phyloP scores from a whole-genome alignment of 2,797 vertebrate genomes.

The Lacerta bilineata region DNA sequence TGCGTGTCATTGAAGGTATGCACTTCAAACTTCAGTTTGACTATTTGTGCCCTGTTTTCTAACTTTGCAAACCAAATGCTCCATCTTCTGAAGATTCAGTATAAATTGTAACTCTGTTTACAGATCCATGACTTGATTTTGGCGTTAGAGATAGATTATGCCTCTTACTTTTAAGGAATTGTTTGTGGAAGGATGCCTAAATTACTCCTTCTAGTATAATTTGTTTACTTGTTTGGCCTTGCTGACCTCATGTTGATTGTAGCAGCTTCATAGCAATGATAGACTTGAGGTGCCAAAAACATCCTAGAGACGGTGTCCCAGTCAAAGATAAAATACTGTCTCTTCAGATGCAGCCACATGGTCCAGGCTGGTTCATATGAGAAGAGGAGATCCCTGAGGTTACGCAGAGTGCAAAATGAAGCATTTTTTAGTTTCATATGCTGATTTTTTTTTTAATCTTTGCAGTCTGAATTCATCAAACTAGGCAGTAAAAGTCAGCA shows the following conservation, averaged over 20 bases:
- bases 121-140: slow-evolving; percentile 19
- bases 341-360: too few species aligned
- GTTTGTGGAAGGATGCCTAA: slow-evolving; percentile 60
- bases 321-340: too few species aligned
- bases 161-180: slow-evolving; percentile 56
- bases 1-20: slow-evolving; percentile 41
- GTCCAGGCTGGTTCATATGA: too few species aligned
- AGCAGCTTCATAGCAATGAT: neutral
- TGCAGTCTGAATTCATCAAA: neutral
- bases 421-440: neutral
- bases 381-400: too few species aligned
- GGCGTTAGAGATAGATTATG: slow-evolving; percentile 61
- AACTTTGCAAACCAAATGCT: slow-evolving; percentile 45
- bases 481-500: neutral
- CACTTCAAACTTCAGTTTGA: slow-evolving; percentile 42
- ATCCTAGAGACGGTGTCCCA: neutral
- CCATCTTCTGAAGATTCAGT: slow-evolving; percentile 22
- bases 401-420: neutral
- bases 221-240: slow-evolving; percentile 33
- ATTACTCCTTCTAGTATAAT: slow-evolving; percentile 29
- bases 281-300: neutral
- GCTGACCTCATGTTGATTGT: neutral
- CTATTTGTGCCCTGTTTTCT: slow-evolving; percentile 58
- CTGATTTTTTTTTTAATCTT: neutral
- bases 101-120: slow-evolving; percentile 46